Evolutionary conservation across 1,140 invertebrate genomes (phyloP).

Genomic region (Saxidomus purpurata): DNA sequence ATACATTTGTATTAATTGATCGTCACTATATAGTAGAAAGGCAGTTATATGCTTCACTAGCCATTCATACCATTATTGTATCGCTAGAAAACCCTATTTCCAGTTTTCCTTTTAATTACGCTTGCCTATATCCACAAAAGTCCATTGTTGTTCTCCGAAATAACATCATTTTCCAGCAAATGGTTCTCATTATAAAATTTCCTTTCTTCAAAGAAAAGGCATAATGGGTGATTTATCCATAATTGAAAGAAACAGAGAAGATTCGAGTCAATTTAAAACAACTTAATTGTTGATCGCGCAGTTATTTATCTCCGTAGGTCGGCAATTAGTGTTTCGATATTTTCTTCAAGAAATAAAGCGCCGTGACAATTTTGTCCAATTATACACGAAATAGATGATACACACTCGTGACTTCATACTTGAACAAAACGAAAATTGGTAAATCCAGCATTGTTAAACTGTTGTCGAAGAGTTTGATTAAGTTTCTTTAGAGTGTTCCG

Average conservation of each 20-base stretch:
- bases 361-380: slow-evolving; percentile 38
- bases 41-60: too few species aligned
- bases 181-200: slow-evolving; percentile 18
- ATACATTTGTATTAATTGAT: too few species aligned
- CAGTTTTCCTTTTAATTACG: background rate
- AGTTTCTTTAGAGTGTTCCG: background rate
- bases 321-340: slow-evolving; percentile 17
- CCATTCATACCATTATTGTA: background rate
- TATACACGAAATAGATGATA: background rate
- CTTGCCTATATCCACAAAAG: background rate
- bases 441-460: background rate
- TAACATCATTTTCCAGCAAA: background rate
- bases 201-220: slow-evolving; percentile 31
- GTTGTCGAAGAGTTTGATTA: background rate
- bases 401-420: background rate
- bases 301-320: slow-evolving; percentile 50
- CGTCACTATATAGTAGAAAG: too few species aligned
- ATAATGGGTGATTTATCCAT: slow-evolving; percentile 32
- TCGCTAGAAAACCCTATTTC: background rate
- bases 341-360: background rate
- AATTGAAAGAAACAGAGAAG: slow-evolving; percentile 38
- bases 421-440: slow-evolving; percentile 3
- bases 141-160: background rate
- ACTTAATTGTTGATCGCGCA: slow-evolving; percentile 33
- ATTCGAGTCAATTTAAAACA: slow-evolving; percentile 49